Percentiles rank a stretch among this genome's conserved stretches.
Evolutionary conservation across 2,113 vertebrate genomes (phyloP).

Genomic region (Leiothrix lutea): DNA sequence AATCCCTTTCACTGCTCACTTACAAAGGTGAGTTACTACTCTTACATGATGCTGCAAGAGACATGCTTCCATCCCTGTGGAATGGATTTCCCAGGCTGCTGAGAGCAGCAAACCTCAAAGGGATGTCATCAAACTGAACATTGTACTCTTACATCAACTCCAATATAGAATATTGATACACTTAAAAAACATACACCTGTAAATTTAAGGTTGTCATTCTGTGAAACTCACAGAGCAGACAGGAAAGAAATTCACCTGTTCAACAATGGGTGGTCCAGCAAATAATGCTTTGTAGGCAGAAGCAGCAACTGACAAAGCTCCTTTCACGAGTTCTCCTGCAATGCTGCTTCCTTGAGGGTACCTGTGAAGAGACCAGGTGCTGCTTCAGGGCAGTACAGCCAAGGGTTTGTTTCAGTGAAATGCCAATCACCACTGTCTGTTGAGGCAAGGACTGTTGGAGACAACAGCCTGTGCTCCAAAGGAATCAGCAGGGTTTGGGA

Average conservation of each 20-base stretch:
- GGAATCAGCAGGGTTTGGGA: not conserved
- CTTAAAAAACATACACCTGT: not conserved
- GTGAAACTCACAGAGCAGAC: not conserved
- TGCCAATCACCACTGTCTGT: not conserved
- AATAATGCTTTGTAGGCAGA: slow-evolving; percentile 97
- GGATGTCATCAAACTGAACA: not conserved
- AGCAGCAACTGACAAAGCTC: slow-evolving; percentile 95
- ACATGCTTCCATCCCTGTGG: not conserved
- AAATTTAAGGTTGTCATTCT: not conserved
- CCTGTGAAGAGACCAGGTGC: slow-evolving; percentile 36
- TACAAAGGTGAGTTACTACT: not conserved
- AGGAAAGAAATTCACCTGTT: slow-evolving; percentile 77
- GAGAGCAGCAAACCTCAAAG: not conserved
- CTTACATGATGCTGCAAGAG: accelerated
- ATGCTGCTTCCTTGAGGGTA: slow-evolving; percentile 79
- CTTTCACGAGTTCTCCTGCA: slow-evolving; percentile 92
- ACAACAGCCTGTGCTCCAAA: not conserved
- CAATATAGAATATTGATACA: accelerated
- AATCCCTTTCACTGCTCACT: not conserved
- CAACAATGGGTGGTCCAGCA: slow-evolving; percentile 83
- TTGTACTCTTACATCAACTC: not conserved
- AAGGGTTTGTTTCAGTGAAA: not conserved
- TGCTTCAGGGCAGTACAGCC: not conserved
- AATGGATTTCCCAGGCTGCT: not conserved
- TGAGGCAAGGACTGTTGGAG: not conserved